These are phyloP conservation scores for Lysandra bellargus DNA, from an alignment of 2,888 invertebrate species.

Conservation along the genomic window DNA sequence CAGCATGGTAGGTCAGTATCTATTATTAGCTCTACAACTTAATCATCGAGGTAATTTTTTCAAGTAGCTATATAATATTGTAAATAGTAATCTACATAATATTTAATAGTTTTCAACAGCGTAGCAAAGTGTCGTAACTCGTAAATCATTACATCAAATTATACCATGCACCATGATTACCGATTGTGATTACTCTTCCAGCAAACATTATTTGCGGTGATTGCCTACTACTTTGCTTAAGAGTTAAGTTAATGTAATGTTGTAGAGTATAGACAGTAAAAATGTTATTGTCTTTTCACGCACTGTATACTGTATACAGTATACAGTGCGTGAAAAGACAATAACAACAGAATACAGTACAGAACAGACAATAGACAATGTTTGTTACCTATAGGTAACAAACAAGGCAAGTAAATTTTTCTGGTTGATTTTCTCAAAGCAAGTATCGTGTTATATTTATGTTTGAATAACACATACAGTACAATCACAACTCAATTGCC, in stretches of 20 bases:
- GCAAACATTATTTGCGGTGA: neutral
- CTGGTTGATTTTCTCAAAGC: too few species aligned
- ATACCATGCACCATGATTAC: neutral
- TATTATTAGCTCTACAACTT: neutral
- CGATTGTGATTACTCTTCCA: neutral
- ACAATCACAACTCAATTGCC: too few species aligned
- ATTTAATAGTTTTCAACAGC: neutral
- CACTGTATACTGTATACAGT: neutral
- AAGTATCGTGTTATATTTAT: too few species aligned
- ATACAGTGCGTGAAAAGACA: too few species aligned
- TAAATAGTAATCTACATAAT: neutral
- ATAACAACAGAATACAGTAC: too few species aligned
- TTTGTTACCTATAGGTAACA: too few species aligned
- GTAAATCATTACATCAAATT: constrained; percentile 13
- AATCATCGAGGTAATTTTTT: neutral
- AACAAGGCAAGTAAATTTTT: too few species aligned
- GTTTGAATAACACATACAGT: too few species aligned
- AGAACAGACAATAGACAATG: too few species aligned
- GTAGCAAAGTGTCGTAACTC: neutral
- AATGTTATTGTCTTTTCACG: neutral
- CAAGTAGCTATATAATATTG: neutral
- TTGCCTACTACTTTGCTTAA: neutral
- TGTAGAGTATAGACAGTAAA: neutral
- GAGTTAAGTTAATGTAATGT: neutral
- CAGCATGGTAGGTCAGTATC: neutral